Base-by-base conservation (phyloP, 1,140 invertebrate species). In the Drosophila nannoptera region DNA sequence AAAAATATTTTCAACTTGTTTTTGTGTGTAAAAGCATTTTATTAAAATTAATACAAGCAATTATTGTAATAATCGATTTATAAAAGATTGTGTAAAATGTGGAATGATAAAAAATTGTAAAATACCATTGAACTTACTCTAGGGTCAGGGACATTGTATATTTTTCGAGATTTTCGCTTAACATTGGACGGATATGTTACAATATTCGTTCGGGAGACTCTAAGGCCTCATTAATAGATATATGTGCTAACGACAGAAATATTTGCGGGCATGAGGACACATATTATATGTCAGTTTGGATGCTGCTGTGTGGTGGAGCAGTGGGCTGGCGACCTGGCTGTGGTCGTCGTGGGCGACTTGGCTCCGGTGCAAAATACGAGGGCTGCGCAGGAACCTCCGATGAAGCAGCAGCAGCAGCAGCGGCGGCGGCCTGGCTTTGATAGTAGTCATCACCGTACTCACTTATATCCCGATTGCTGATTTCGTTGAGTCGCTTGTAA, bases 401-500 rank as follows among this genome's bases (percentile, higher is more conserved):
- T 89, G 56, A 89, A 88, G 62, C 12, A 6, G 55, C 46, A 42
- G 53, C 6, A 9, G 69, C 46, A 6, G 66, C 43, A 16, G 60
- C 73, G 7, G 59, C 69, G 4, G 77, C 66, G 40, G 75, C 77
- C 52, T 86, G 87, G 5, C 71, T 66, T 48, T 88, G 87, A 36
- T 86, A 87, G 22, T 72, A 88, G 31, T 92, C 91, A 73, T 92
- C 92, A 80, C 90, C 91, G 72, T 93, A 93, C 64, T 91, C 90
- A 56, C 91, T 92, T 2, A 92, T 90, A 52, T 93, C 92, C 38
- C 92, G 86, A 45, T 92, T 93, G 64, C 93, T 90, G 80, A 94
- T 92, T 78, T 92, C 92, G 81, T 94, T 92, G n/a, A 93, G 89
- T 55, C 91, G 92, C 76, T 94, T 94, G 70, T 93, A 93, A 32